These are phyloP conservation scores for Biston betularia DNA, from an alignment of 2,888 invertebrate genomes.

Conservation along the genomic window DNA sequence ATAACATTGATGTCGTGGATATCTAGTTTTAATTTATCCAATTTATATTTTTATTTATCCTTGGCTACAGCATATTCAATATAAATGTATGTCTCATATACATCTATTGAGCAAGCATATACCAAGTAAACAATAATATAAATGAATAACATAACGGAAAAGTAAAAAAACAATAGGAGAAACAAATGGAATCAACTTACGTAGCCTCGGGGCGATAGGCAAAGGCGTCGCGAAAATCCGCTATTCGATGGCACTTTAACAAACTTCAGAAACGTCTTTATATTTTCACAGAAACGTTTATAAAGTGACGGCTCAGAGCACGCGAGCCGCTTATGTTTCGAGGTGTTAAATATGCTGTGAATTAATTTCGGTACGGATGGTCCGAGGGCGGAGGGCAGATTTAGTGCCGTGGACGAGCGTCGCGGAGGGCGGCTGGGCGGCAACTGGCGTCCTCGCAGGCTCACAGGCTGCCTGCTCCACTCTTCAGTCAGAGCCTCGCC, in stretches of 20 bases:
- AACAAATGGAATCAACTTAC: conserved; percentile 59
- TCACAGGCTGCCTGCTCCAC: conserved; percentile 59
- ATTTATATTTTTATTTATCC: no score
- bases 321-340: conserved; percentile 43
- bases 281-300: conserved; percentile 44
- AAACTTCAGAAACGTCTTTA: conserved; percentile 58
- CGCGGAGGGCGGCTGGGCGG: conserved; percentile 81
- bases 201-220: conserved; percentile 62
- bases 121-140: conserved; percentile 3
- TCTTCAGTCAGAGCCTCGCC: conserved; percentile 66
- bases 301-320: conserved; percentile 41
- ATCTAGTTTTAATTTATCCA: no score
- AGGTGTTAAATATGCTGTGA: conserved; percentile 44
- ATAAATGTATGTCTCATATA: background rate
- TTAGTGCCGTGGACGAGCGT: conserved; percentile 54
- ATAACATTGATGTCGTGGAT: background rate
- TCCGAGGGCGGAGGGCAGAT: conserved; percentile 53
- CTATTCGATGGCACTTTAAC: conserved; percentile 62
- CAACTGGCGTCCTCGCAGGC: conserved; percentile 70
- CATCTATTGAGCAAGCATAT: background rate
- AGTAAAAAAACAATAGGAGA: conserved; percentile 29
- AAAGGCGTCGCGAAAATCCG: conserved; percentile 59
- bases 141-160: conserved; percentile 7
- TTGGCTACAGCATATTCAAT: background rate
- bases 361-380: conserved; percentile 52